Conservation (phyloP, 2,113 vertebrate species). For the Spilogale gracilis region DNA sequence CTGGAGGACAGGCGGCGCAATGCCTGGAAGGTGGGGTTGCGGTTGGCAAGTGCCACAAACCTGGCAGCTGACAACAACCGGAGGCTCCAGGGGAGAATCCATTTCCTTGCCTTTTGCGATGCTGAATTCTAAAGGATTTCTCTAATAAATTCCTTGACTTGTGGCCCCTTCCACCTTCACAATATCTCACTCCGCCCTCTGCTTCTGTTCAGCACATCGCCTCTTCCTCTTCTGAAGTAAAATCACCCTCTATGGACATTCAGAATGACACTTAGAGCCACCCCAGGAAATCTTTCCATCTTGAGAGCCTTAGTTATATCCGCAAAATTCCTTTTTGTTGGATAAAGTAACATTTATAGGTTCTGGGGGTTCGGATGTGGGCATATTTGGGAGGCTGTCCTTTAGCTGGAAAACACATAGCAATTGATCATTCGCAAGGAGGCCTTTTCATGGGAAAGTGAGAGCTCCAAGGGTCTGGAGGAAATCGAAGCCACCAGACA, state of each 20-base stretch:
- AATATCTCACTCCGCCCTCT: neutral
- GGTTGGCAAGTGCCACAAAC: neutral
- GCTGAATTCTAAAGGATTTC: neutral
- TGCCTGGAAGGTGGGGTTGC: fast-evolving
- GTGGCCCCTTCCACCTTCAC: neutral
- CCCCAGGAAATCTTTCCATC: neutral
- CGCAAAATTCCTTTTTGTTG: neutral
- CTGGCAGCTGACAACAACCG: neutral
- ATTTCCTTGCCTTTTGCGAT: neutral
- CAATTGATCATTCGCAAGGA: neutral
- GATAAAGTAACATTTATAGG: neutral
- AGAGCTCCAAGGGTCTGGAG: neutral
- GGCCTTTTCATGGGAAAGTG: neutral
- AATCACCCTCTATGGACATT: neutral
- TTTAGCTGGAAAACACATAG: neutral
- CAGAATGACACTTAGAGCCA: neutral
- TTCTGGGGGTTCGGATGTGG: neutral
- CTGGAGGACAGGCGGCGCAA: fast-evolving
- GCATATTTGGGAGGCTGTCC: neutral
- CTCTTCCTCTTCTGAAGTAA: neutral
- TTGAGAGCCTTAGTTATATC: neutral
- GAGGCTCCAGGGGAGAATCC: neutral
- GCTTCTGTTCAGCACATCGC: neutral
- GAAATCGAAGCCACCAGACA: neutral
- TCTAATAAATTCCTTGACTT: neutral